Evolutionary conservation across 2,888 invertebrate species (phyloP), one percentile per base, ranked within the genome.

Genomic region (Apamea epomidion): DNA sequence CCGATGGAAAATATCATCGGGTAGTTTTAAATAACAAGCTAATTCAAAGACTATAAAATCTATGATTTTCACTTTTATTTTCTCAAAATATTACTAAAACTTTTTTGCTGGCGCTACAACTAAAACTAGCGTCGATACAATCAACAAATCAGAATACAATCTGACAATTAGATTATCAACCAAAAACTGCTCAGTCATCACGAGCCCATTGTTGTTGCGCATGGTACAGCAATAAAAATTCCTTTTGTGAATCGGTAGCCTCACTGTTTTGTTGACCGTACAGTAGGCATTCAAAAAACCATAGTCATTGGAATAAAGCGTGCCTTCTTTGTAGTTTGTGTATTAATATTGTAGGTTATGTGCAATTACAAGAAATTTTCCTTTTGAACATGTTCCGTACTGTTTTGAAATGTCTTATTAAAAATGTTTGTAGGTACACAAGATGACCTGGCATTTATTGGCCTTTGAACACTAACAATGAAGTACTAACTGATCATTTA

Each of bases 141-240:
- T 94, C 94, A 94, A 91, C 92, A 92, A 94, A 94, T 94, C 93
- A 92, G 93, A 94, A 93, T 93, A 94, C 93, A 94, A 94, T 92
- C 94, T 93, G 92, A 96, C 96, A 95, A 96, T 96, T 95, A 95
- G 94, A 95, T 95, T 95, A 95, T 93, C 93, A 90, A 84, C 84
- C 89, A 86, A 84, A 91, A 92, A 92, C 91, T 91, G 94, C 93
- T 85, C 74, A 93, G 93, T 96, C 96, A 96, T 94, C 93, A 81
- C 91, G 87, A 86, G 88, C 74, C 91, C 84, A 94, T 95, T 96
- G 95, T 95, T 90, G 87, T 76, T 90, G 89, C 84, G 82, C 82
- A 88, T 90, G 88, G 91, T 91, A 88, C 90, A 91, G 90, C 88
- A 90, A 91, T 91, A 91, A 91, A 92, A 92, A 92, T 89, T 87